phyloP scores from a whole-genome alignment of 2,113 vertebrate species.

The Sander vitreus region DNA sequence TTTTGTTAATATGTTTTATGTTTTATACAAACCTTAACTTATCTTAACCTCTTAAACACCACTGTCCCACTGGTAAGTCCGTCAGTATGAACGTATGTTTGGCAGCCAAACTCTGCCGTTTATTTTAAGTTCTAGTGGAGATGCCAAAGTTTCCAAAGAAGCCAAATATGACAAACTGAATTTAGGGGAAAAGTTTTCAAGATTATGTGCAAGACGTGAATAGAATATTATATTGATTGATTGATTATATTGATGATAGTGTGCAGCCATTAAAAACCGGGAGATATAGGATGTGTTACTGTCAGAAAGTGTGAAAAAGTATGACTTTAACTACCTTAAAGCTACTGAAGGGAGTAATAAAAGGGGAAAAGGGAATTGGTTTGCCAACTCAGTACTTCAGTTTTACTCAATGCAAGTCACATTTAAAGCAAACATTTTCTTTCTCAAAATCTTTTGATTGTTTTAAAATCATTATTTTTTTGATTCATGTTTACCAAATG shows the following conservation, averaged over 20 bases:
- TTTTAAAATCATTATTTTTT: neutral
- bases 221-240: neutral
- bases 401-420: neutral
- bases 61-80: too few species aligned
- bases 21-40: neutral
- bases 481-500: neutral
- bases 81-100: neutral
- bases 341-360: neutral
- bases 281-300: neutral
- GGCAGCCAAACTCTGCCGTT: neutral
- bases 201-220: neutral
- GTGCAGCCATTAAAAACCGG: neutral
- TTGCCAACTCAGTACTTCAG: neutral
- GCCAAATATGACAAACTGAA: neutral
- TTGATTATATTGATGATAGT: neutral
- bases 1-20: constrained; percentile 14
- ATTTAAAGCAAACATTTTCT: neutral
- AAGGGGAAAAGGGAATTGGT: neutral
- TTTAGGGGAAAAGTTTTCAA: neutral
- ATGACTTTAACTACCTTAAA: neutral
- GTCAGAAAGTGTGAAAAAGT: neutral
- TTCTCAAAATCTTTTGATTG: neutral
- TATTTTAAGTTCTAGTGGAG: neutral
- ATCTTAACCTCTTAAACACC: neutral
- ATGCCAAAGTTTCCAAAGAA: neutral